Evolutionary conservation across 92 coral and sea anemone genomes (phyloP), one percentile per base, ranked within the genome.

Genomic region (Zoanthus gigantus): DNA sequence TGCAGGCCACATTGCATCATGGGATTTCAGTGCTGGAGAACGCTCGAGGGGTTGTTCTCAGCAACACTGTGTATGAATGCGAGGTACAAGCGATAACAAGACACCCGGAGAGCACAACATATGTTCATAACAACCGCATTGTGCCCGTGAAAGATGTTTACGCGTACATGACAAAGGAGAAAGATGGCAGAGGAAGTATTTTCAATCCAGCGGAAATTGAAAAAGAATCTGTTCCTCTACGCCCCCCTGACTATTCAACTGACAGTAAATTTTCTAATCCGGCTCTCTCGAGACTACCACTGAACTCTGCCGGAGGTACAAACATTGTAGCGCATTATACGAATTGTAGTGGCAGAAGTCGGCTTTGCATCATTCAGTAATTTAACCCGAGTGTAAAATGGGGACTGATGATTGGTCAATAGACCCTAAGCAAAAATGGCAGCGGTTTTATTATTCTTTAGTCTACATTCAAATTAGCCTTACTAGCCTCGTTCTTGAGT

Each of bases 361-460:
- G 96, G 17, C 93, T 97, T 78, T 97, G 99, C 77, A 98, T 97
- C 34, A 88, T 97, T 71, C 93, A 89, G 31, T 96, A 88, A 13
- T 56, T 30, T 18, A 77, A 12, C 0, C 17, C 2, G 28, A 28
- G 1, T 18, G 34, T 23, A 4, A 30, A 67, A 34, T 8, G 28
- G 6, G 15, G 44, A 8, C 56, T 50, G 56, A 50, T 50, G 56
- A 50, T 7, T 50, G 12, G 56, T 50, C 56, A 50, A 50, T 7
- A 50, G 9, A 50, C 1, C 12, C 12, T 50, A 50, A 0, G 56
- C 56, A 50, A 50, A 50, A 50, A 50, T 11, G 56, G 12, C 9
- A 7, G 5, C 42, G 42, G 2, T 37, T 37, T 37, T 37, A 37
- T 0, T 37, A 37, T 37, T 37, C 42, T 37, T 37, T 37, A 2